Evolutionary conservation across 1,140 invertebrate genomes (phyloP).

Genomic region (Hesperophylax magnus): DNA sequence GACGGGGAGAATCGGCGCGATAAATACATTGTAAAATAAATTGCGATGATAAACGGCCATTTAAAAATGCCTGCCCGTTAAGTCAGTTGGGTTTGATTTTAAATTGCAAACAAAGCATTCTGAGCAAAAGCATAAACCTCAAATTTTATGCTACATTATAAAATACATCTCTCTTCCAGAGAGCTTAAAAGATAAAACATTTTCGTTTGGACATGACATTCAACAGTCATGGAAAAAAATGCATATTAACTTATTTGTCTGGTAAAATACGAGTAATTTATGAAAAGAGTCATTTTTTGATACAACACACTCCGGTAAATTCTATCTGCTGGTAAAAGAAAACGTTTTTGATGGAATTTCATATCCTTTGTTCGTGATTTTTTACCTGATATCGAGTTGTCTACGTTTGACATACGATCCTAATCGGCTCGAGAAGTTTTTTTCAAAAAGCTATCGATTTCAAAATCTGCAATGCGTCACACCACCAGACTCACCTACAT

Average conservation of each 20-base stretch:
- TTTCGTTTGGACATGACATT: not conserved
- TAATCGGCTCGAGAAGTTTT: not conserved
- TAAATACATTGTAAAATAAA: too few relatives aligned
- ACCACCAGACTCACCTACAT: not conserved
- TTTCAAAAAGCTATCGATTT: constrained; percentile 45
- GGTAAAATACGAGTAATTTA: too few relatives aligned
- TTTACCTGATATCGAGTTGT: constrained; percentile 16
- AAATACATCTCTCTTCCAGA: too few relatives aligned
- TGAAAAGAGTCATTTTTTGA: too few relatives aligned
- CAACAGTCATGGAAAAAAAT: not conserved
- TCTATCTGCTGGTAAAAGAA: not conserved
- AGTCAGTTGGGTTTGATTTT: too few relatives aligned
- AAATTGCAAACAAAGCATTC: too few relatives aligned
- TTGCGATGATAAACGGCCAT: too few relatives aligned
- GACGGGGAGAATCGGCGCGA: too few relatives aligned
- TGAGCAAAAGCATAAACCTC: too few relatives aligned
- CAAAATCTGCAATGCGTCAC: constrained; percentile 55
- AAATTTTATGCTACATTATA: too few relatives aligned
- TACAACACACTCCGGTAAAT: not conserved
- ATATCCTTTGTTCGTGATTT: constrained; percentile 25
- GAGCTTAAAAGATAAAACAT: not conserved
- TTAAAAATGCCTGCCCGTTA: too few relatives aligned
- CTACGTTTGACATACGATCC: constrained; percentile 20
- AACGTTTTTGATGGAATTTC: not conserved
- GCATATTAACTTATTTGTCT: not conserved